phyloP scores from a whole-genome alignment of 2,888 invertebrate species.

The Drosophila nr. perissopoda region DNA sequence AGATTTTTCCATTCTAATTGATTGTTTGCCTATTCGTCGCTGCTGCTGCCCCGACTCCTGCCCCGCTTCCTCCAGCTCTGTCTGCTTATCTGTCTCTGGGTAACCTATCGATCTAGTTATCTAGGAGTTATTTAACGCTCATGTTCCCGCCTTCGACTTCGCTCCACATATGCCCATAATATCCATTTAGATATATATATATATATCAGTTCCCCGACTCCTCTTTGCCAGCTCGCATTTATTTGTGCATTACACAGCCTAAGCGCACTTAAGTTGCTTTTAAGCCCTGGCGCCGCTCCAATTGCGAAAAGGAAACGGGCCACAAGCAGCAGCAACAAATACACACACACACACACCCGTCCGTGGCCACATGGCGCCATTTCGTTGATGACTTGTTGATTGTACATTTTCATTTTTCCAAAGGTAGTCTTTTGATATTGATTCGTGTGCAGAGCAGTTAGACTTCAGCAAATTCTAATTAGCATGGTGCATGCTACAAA shows the following conservation, averaged over 20 bases:
- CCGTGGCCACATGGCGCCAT: constrained; percentile 58
- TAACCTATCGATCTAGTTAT: constrained; percentile 76
- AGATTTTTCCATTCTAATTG: constrained; percentile 78
- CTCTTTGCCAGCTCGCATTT: constrained; percentile 50
- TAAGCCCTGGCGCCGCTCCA: constrained; percentile 82
- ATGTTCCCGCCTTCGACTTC: constrained; percentile 18
- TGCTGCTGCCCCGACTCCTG: constrained; percentile 5
- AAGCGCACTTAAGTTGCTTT: constrained; percentile 75
- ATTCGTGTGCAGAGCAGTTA: constrained; percentile 10
- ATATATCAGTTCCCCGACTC: constrained; percentile 28
- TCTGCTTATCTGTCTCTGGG: constrained; percentile 62
- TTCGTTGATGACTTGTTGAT: constrained; percentile 50
- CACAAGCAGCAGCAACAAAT: constrained; percentile 26
- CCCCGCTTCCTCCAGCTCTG: constrained; percentile 6
- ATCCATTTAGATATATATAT: constrained; percentile 72
- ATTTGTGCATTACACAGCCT: constrained; percentile 76
- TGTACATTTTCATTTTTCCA: constrained; percentile 40
- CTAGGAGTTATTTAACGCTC: constrained; percentile 65
- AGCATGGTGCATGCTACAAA: neutral
- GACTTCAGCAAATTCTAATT: constrained; percentile 17
- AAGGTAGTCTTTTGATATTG: constrained; percentile 4
- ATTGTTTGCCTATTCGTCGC: constrained; percentile 68
- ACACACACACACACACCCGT: constrained; percentile 23
- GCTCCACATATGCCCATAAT: constrained; percentile 70
- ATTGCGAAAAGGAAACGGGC: constrained; percentile 68